phyloP scores from a whole-genome alignment of 2,113 vertebrate species.

The Microcebus lehilahytsara region DNA sequence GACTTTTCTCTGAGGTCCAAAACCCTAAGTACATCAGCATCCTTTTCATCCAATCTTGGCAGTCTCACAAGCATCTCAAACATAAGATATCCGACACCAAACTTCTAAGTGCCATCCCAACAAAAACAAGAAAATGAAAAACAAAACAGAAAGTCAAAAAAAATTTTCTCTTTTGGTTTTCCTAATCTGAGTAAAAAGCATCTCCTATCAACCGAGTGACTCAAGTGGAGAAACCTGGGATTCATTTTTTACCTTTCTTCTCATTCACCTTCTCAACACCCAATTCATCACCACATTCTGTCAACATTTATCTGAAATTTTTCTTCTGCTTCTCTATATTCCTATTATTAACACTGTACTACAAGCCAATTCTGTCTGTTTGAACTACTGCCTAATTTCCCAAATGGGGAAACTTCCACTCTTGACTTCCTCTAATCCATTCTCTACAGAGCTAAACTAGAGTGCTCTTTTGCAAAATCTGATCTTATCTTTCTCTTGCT shows the following conservation, averaged over 20 bases:
- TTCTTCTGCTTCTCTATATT: not conserved
- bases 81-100: not conserved
- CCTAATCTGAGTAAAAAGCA: not conserved
- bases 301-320: not conserved
- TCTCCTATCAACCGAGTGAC: not conserved
- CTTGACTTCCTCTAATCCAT: not conserved
- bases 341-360: not conserved
- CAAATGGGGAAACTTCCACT: not conserved
- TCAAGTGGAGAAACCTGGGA: not conserved
- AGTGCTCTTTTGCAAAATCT: not conserved
- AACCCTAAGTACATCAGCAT: not conserved
- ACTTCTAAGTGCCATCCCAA: not conserved
- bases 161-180: not conserved
- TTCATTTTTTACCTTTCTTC: not conserved
- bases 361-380: not conserved
- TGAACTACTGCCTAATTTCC: not conserved
- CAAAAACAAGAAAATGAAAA: not conserved
- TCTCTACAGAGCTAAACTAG: not conserved
- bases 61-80: not conserved
- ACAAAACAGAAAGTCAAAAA: not conserved
- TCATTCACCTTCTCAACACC: not conserved
- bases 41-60: not conserved
- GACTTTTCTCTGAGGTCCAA: not conserved
- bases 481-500: not conserved
- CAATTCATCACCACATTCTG: not conserved